phyloP scores from a whole-genome alignment of 2,888 invertebrate species.

The Brachypterus glaber region DNA sequence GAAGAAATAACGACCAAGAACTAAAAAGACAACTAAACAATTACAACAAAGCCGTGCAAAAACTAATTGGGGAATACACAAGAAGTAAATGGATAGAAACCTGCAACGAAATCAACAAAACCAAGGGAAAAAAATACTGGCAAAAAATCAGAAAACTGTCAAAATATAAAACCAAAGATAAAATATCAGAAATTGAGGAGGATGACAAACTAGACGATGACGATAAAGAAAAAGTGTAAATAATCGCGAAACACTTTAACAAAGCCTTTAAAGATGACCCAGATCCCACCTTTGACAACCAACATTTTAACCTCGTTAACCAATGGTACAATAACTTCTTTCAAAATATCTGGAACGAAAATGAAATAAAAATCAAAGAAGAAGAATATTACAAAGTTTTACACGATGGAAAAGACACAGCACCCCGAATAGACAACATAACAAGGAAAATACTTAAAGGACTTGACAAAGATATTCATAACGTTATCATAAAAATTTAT shows the following conservation, averaged over 20 bases:
- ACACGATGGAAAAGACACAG: no score
- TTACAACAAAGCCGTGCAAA: conserved; percentile 2
- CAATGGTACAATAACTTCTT: no score
- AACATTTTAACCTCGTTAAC: no score
- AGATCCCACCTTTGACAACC: conserved; percentile 1
- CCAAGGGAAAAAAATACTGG: conserved; percentile 9
- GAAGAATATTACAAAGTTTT: no score
- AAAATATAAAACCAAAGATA: conserved; percentile 8
- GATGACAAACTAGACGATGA: conserved; percentile 5
- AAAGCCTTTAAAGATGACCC: conserved; percentile 6
- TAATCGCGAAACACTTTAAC: conserved; percentile 5
- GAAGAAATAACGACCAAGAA: no score
- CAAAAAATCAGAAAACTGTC: conserved; percentile 9
- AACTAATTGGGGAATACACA: conserved; percentile 2
- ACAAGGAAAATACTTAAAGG: no score
- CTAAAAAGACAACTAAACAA: conserved; percentile 5
- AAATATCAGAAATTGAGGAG: conserved; percentile 2
- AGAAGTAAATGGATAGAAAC: conserved; percentile 8
- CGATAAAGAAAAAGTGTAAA: no score
- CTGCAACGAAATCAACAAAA: conserved; percentile 10
- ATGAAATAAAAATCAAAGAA: no score
- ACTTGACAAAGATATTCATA: background rate
- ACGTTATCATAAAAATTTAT: background rate
- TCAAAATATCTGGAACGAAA: no score
- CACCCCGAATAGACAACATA: no score